phyloP scores from a whole-genome alignment of 2,797 vertebrate species.

The Fundulus diaphanus region DNA sequence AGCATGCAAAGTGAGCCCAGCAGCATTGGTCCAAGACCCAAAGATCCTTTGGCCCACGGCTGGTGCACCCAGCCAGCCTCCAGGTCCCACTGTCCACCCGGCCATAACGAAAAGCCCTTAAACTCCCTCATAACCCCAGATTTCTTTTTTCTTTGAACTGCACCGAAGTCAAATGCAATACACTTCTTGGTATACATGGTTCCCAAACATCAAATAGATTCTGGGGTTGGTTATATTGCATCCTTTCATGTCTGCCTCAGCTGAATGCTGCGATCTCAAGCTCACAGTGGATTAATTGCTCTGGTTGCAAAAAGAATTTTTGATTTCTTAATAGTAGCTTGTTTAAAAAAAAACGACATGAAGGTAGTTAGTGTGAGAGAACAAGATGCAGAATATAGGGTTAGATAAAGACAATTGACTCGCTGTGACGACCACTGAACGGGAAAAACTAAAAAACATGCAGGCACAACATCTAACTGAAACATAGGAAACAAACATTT shows the following conservation, averaged over 20 bases:
- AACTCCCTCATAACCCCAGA: too few relatives aligned
- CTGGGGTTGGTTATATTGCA: constrained; percentile 50
- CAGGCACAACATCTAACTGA: constrained; percentile 30
- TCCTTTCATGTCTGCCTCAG: constrained; percentile 41
- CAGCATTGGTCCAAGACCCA: too few relatives aligned
- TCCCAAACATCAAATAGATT: constrained; percentile 72
- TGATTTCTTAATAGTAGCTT: constrained; percentile 48
- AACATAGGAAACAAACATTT: constrained; percentile 28
- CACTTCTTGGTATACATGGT: constrained; percentile 59
- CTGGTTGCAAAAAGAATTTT: constrained; percentile 46
- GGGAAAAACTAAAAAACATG: too few relatives aligned
- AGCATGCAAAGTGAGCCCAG: too few relatives aligned
- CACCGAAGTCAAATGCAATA: constrained; percentile 64
- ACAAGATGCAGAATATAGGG: too few relatives aligned
- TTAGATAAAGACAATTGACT: too few relatives aligned
- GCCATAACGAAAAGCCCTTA: too few relatives aligned
- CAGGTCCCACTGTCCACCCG: too few relatives aligned
- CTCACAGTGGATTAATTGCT: constrained; percentile 52
- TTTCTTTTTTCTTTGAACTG: constrained; percentile 70
- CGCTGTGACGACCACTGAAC: too few relatives aligned
- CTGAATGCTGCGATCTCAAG: constrained; percentile 51
- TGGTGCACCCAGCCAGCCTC: too few relatives aligned
- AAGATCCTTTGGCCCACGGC: too few relatives aligned
- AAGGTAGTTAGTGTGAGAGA: too few relatives aligned
- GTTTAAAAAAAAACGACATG: constrained; percentile 35